Evolutionary conservation across 2,113 vertebrate genomes (phyloP).

Genomic region (Nannospalax galili): DNA sequence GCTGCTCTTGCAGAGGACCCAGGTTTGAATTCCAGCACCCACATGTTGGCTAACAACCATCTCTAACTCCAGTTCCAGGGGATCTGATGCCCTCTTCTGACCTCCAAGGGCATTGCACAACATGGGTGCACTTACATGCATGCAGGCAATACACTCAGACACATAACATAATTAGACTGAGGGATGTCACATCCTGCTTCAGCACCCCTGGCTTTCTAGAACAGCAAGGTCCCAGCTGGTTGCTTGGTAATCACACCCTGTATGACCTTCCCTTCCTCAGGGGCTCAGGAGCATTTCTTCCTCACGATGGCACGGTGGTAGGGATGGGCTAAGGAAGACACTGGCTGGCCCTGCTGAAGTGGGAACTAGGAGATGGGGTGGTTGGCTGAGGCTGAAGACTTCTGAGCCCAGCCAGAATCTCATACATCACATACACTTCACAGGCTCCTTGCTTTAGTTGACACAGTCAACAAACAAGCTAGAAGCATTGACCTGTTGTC

Average conservation of each 20-base stretch:
- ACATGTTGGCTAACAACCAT: no score
- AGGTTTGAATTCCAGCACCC: no score
- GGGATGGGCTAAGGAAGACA: not conserved
- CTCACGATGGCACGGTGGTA: not conserved
- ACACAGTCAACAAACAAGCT: not conserved
- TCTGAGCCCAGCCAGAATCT: not conserved
- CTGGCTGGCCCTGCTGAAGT: not conserved
- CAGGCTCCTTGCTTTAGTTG: accelerated
- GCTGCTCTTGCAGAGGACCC: no score
- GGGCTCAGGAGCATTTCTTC: not conserved
- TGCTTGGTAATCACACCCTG: not conserved
- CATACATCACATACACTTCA: not conserved
- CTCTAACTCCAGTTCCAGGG: no score
- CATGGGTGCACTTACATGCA: no score
- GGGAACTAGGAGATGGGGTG: not conserved
- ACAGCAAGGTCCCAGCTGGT: not conserved
- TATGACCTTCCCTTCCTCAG: not conserved
- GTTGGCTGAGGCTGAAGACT: not conserved
- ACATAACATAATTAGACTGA: no score
- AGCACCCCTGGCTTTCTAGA: not conserved
- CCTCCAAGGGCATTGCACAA: no score
- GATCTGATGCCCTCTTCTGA: no score
- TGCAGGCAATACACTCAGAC: no score
- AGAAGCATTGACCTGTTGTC: not conserved
- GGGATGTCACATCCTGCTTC: not conserved